Base-by-base conservation (phyloP, 2,888 invertebrate genomes). In the Caradrina clavipalpis region DNA sequence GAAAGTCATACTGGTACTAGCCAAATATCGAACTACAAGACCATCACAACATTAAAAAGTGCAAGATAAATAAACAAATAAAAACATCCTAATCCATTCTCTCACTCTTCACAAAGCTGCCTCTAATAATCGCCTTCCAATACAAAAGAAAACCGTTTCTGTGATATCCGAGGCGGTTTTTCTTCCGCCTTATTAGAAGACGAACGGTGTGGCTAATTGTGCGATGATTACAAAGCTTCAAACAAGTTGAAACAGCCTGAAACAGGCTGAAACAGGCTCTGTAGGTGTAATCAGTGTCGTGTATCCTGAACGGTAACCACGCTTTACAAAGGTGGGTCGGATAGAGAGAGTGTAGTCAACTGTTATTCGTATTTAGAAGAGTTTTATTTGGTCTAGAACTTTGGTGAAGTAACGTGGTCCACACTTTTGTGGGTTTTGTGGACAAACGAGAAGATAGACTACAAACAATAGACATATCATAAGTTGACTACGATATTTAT, bases 221-320 rank as follows among this genome's bases (percentile, higher is more conserved):
- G 54, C 80, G 70, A 76, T 84, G 79, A 85, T 85, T 82, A 84
- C 82, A 84, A 73, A 74, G 81, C 68, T 69, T 72, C 54, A 56
- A 58, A 59, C 66, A 45, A 22, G 5, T 49, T 71, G 66, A 72
- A 75, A 76, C 71, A 72, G 39, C 45, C 63, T 55, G 69, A 67
- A 76, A 76, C 59, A 76, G 53, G 57, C 63, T 55, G 69, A 67
- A 76, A 76, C 59, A 76, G 53, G 57, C 62, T 63, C 64, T 78
- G 85, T 73, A 75, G 69, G 64, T 77, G 85, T 87, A 88, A 88
- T 89, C 85, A 87, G 88, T 85, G 87, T 88, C 86, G 73, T 81
- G 76, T 87, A 63, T 73, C 81, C 76, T 69, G 70, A 53, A 58
- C 17, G 49, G 66, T 61, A 45, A 62, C 81, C 81, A 69, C 42